phyloP scores from a whole-genome alignment of 2,888 invertebrate genomes.

The Harpalus rufipes region DNA sequence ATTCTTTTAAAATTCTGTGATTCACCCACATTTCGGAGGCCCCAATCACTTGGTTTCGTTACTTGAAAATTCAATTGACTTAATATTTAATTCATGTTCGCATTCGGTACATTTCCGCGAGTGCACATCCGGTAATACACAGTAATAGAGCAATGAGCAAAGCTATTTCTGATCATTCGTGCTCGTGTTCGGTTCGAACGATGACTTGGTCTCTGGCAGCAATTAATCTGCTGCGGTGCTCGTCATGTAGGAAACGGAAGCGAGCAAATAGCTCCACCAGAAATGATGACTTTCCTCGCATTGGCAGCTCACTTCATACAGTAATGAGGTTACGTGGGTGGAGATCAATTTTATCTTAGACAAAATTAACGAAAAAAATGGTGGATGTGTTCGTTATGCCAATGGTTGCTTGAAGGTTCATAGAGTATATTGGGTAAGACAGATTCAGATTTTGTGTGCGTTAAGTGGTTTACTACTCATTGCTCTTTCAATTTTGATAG shows the following conservation, averaged over 20 bases:
- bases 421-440: too few species aligned
- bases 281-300: neutral
- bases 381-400: too few species aligned
- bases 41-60: too few species aligned
- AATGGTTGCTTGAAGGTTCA: too few species aligned
- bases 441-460: too few species aligned
- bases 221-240: slow-evolving; percentile 39
- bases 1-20: too few species aligned
- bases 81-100: neutral
- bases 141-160: neutral
- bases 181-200: neutral
- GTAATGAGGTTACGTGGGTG: neutral
- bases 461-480: too few species aligned
- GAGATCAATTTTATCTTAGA: neutral
- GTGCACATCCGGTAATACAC: neutral
- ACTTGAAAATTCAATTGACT: neutral
- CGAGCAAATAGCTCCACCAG: neutral
- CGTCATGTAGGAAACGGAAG: slow-evolving; percentile 20
- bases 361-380: neutral
- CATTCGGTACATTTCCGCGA: neutral
- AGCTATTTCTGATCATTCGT: neutral
- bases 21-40: too few species aligned
- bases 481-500: too few species aligned
- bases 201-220: slow-evolving; percentile 9
- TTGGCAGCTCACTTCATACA: slow-evolving; percentile 17